These are phyloP conservation scores for Agonopterix subpropinquella DNA, from an alignment of 2,888 invertebrate species.

Conservation along the genomic window DNA sequence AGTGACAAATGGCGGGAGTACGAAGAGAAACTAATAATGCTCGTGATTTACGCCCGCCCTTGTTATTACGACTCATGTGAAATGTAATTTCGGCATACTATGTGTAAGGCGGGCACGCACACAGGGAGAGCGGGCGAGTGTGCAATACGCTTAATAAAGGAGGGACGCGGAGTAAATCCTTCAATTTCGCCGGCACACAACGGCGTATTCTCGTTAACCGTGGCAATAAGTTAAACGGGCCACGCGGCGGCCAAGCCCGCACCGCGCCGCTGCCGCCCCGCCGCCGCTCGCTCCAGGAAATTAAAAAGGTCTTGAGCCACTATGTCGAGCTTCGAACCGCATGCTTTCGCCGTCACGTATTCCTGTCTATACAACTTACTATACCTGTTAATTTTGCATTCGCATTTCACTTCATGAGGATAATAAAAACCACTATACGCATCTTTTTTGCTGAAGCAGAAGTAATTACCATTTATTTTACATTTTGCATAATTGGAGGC, in stretches of 20 bases:
- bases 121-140: slow-evolving; percentile 48
- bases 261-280: slow-evolving; percentile 27
- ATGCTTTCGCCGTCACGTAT: slow-evolving; percentile 7
- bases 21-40: slow-evolving; percentile 73
- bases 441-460: slow-evolving; percentile 3
- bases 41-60: slow-evolving; percentile 73
- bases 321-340: slow-evolving; percentile 35
- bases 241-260: slow-evolving; percentile 26
- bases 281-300: slow-evolving; percentile 47
- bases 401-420: slow-evolving; percentile 2
- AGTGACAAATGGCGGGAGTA: slow-evolving; percentile 64
- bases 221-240: slow-evolving; percentile 75
- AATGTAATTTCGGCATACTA: slow-evolving; percentile 73
- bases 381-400: slow-evolving; percentile 6
- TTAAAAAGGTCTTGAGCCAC: slow-evolving; percentile 62
- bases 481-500: slow-evolving; percentile 4
- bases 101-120: slow-evolving; percentile 42
- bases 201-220: slow-evolving; percentile 75
- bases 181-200: slow-evolving; percentile 74
- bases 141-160: slow-evolving; percentile 76
- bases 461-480: slow-evolving; percentile 4
- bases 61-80: slow-evolving; percentile 76
- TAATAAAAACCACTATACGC: not conserved
- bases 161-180: slow-evolving; percentile 75
- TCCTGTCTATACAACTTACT: slow-evolving; percentile 3